phyloP scores from a whole-genome alignment of 2,113 vertebrate species.

The Pithys albifrons region DNA sequence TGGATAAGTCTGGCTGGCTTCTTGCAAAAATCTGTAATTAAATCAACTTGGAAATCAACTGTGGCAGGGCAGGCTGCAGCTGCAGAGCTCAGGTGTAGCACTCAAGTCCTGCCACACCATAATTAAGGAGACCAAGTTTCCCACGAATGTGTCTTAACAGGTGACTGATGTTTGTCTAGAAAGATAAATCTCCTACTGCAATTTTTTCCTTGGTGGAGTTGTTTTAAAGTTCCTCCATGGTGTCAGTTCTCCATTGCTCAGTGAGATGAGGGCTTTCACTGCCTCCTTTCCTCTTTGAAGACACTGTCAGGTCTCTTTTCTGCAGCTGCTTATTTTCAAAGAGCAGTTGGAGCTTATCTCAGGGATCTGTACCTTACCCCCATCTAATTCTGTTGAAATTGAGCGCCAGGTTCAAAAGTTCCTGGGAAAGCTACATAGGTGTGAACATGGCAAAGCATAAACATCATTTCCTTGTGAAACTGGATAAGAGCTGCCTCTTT shows the following conservation, averaged over 20 bases:
- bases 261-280: not conserved
- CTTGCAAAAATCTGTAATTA: not conserved
- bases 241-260: not conserved
- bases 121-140: conserved; percentile 5
- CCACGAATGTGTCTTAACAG: not conserved
- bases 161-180: not conserved
- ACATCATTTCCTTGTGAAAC: not conserved
- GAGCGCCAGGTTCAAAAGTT: not conserved
- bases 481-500: not conserved
- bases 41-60: not conserved
- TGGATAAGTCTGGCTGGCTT: not conserved
- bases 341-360: not conserved
- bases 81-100: not conserved
- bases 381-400: not conserved
- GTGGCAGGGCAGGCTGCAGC: not conserved
- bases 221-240: not conserved
- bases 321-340: not conserved
- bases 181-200: not conserved
- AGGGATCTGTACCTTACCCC: not conserved
- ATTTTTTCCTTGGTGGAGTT: not conserved
- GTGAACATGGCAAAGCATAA: not conserved
- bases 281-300: not conserved
- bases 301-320: not conserved
- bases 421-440: not conserved
- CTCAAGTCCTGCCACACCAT: not conserved